A percentile compares a stretch with the other conserved stretches of the same genome.
phyloP scores from a whole-genome alignment of 2,113 vertebrate species.

The Canis aureus region DNA sequence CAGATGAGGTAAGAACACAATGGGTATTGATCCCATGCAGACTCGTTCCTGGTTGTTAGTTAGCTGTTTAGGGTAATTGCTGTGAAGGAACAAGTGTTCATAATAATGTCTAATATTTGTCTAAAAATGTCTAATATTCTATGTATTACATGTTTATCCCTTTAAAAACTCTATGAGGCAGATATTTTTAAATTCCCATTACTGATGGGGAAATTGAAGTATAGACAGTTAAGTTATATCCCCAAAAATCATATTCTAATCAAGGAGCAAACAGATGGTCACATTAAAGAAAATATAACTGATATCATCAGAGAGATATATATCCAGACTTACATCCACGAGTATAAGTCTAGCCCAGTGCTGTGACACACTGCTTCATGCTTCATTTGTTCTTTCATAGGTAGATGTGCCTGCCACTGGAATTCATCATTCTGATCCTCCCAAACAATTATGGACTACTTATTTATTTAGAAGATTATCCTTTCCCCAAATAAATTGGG shows the following conservation, averaged over 20 bases:
- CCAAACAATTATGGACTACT: background rate
- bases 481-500: background rate
- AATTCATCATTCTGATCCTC: background rate
- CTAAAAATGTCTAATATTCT: background rate
- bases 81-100: background rate
- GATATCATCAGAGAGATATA: background rate
- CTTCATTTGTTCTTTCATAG: background rate
- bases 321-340: background rate
- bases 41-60: background rate
- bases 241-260: background rate
- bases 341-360: background rate
- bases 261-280: background rate
- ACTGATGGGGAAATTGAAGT: background rate
- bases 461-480: background rate
- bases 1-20: background rate
- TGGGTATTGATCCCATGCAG: background rate
- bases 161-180: background rate
- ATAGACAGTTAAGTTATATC: background rate
- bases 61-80: background rate
- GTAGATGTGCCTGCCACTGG: background rate
- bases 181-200: background rate
- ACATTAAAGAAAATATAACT: background rate
- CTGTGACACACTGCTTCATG: background rate
- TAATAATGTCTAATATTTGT: background rate
- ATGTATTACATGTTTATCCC: background rate